Percentiles rank a stretch among this genome's conserved stretches.
These are phyloP conservation scores for Charina bottae DNA, from an alignment of 2,113 vertebrate species.

Conservation along the genomic window DNA sequence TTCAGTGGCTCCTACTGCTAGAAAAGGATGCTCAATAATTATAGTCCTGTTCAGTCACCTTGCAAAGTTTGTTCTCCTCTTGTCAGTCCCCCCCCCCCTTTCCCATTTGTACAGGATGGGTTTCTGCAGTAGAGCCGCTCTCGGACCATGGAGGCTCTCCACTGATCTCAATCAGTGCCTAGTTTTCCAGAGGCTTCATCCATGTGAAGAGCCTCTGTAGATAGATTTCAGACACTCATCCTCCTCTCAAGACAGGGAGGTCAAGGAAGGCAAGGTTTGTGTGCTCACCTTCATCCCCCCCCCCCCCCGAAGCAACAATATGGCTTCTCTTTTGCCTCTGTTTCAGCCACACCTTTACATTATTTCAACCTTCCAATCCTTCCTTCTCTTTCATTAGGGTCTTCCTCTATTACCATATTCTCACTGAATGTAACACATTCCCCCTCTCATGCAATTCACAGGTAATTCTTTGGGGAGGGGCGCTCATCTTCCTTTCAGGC, in stretches of 20 bases:
- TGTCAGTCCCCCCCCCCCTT: neutral
- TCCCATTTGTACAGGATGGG: neutral
- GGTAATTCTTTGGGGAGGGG: neutral
- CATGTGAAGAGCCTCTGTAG: neutral
- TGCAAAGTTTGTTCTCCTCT: neutral
- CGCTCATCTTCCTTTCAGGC: too few relatives aligned
- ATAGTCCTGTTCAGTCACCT: neutral
- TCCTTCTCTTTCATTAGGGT: neutral
- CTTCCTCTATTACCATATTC: neutral
- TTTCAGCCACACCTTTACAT: neutral
- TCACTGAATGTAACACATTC: neutral
- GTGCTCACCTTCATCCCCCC: neutral
- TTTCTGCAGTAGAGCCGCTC: neutral
- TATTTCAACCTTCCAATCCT: neutral
- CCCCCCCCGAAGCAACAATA: neutral
- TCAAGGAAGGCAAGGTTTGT: neutral
- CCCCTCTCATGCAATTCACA: neutral
- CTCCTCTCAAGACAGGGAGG: neutral
- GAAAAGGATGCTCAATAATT: neutral
- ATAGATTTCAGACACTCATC: neutral
- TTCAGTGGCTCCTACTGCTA: neutral
- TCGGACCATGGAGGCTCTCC: neutral
- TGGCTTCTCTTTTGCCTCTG: neutral
- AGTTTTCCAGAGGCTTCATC: neutral
- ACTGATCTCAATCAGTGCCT: neutral